Base-by-base conservation (phyloP, 1,140 invertebrate species). In the Campoletis sonorensis region DNA sequence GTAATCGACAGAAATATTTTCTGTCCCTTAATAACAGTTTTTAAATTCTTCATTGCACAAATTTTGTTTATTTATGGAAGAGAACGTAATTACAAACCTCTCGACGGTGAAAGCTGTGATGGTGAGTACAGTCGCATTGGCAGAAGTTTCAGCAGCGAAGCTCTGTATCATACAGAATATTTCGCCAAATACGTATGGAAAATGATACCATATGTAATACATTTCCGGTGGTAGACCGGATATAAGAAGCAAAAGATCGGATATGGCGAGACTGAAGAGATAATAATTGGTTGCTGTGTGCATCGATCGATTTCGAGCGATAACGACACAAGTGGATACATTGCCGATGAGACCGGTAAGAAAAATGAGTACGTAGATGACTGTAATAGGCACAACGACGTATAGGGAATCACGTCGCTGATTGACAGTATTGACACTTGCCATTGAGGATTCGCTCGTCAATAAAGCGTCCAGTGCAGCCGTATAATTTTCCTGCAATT, bases 41-140 rank as follows among this genome's bases (percentile, higher is more conserved):
- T 58, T 54, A 5, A 2, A 54, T 54, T 54, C 18, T 54, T 54
- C 15, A 54, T 3, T 16, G 15, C 49, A 13, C 40, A 45, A 45
- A 11, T 45, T 45, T 11, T 1, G 5, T 10, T 13, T 8, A 45
- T 45, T 1, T 11, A 11, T 13, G 7, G 1, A 13, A 45, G 13
- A 37, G 13, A 45, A 45, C 5, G 13, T 45, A 1, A 45, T 45
- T 3, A 49, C 49, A 64, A 68, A 88, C 90, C 90, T 91, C 90
- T 99, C 98, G 7, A 98, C 94, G 0, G 98, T 99, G 91, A 99
- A 99, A 3, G 97, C 96, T 0, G 96, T 97, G 70, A 98, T 98
- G 10, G 97, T 98, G 67, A 99, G 93, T 0, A 99, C 96, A 0
- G 98, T 98, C 0, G 98, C 98, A 90, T 98, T 98, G 1, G 97